A percentile compares a stretch with the other conserved stretches of the same genome.
Evolutionary conservation across 2,797 vertebrate genomes (phyloP).

Genomic region (Okamejei kenojei): DNA sequence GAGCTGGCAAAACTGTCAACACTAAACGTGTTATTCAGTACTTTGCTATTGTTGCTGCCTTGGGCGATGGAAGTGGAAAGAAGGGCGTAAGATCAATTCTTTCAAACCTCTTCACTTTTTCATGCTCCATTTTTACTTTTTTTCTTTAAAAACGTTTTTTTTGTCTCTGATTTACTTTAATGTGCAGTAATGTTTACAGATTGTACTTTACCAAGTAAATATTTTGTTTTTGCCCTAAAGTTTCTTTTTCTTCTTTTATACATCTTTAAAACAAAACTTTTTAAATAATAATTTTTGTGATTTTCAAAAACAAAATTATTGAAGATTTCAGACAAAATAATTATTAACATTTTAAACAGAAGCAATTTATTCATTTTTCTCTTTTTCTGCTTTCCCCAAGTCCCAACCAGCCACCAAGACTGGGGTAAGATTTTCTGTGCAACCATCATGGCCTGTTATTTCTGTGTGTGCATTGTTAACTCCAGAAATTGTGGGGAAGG

Average conservation of each 20-base stretch:
- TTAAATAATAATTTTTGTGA: conserved; percentile 2
- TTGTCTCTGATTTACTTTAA: conserved; percentile 48
- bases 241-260: neutral
- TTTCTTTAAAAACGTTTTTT: conserved; percentile 51
- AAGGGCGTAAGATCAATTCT: conserved; percentile 80
- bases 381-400: neutral
- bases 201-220: conserved; percentile 21
- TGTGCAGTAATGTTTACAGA: neutral
- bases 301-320: neutral
- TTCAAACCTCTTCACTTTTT: conserved; percentile 38
- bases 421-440: conserved; percentile 56
- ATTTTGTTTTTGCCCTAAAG: neutral
- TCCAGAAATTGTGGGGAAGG: neutral
- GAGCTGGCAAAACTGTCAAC: conserved; percentile 99
- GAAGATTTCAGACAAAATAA: neutral
- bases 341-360: neutral
- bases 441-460: neutral
- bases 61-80: conserved; percentile 82
- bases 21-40: conserved; percentile 98
- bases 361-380: conserved; percentile 17
- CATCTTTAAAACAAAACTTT: conserved; percentile 34
- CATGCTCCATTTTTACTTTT: conserved; percentile 48
- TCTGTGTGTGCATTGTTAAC: neutral
- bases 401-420: conserved; percentile 60
- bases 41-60: conserved; percentile 95